A percentile compares a stretch with the other conserved stretches of the same genome.
Evolutionary conservation across 2,113 vertebrate species (phyloP).

Genomic region (Chionodraco myersi): DNA sequence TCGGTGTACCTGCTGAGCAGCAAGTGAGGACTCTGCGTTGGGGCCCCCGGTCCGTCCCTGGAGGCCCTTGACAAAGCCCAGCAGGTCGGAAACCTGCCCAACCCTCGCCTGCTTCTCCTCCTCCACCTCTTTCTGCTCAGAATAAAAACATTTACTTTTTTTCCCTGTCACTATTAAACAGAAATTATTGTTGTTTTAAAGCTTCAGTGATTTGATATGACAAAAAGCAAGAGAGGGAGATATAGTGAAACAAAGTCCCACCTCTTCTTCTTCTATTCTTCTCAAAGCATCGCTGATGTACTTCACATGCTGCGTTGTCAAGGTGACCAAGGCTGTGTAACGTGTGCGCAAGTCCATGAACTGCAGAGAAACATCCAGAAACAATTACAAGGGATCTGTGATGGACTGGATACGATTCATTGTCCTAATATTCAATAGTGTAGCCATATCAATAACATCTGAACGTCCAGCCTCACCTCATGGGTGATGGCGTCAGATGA

Average conservation of each 20-base stretch:
- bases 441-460: no score
- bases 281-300: slow-evolving; percentile 97
- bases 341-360: slow-evolving; percentile 98
- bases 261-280: slow-evolving; percentile 95
- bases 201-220: neutral
- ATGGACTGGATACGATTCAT: neutral
- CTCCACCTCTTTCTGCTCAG: slow-evolving; percentile 94
- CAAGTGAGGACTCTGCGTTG: slow-evolving; percentile 89
- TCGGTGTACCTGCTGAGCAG: slow-evolving; percentile 89
- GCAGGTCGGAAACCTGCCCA: slow-evolving; percentile 92
- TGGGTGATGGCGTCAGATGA: slow-evolving; percentile 96
- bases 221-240: neutral
- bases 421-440: neutral
- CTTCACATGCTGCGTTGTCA: slow-evolving; percentile 97
- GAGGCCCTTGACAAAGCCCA: slow-evolving; percentile 90
- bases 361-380: slow-evolving; percentile 71
- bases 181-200: no score
- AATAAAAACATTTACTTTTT: neutral
- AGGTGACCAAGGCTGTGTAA: slow-evolving; percentile 94
- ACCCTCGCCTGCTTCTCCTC: slow-evolving; percentile 94
- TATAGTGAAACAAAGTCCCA: slow-evolving; percentile 50
- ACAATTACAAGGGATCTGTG: neutral
- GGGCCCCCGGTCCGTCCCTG: slow-evolving; percentile 78
- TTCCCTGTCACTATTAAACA: neutral
- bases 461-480: slow-evolving; percentile 84